Base-by-base conservation (phyloP, 1,140 invertebrate species). In the Calliopsis andreniformis region DNA sequence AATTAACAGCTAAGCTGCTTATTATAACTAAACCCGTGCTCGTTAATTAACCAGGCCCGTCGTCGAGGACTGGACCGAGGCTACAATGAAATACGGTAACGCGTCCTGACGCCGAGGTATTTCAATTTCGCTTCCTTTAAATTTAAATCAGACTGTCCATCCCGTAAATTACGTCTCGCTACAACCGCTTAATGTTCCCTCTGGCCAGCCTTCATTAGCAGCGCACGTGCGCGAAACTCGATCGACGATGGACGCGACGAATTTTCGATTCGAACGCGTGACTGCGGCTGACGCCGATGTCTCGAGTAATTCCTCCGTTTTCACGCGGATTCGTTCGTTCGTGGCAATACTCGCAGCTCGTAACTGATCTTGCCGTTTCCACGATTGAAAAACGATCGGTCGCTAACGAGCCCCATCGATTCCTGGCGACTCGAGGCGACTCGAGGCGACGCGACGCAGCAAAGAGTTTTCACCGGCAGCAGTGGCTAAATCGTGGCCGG, bases 1-100 rank as follows among this genome's bases (percentile, higher is more conserved):
- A 82, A 82, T 82, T 81, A 82, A 81, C 67, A 75, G 28, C 18
- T 77, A 71, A 82, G 72, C 79, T 81, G 66, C 80, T 82, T 82
- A 82, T 82, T 82, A 81, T 68, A 69, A 23, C 53, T 55, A 58
- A 59, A 23, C 25, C 12, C 47, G 51, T 28, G 53, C 39, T 75
- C 51, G 80, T 77, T 81, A 82, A 82, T 82, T 81, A 82, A 82
- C 75, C 61, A 16, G 66, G 12, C 35, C n/a, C 51, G 16, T 28
- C 28, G 56, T 43, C 63, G 32, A 68, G 53, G 30, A 42, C 72
- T 35, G 72, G 55, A 67, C 72, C 51, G 14, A 16, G 14, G 42
- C 30, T 42, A 58, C 25, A 43, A 76, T 68, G 63, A 68, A 68
- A 76, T 68, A 69, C 80, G 61, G 61, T 70, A 43, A 79, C 49